Base-by-base conservation (phyloP, 2,113 vertebrate species). In the Crocuta crocuta region DNA sequence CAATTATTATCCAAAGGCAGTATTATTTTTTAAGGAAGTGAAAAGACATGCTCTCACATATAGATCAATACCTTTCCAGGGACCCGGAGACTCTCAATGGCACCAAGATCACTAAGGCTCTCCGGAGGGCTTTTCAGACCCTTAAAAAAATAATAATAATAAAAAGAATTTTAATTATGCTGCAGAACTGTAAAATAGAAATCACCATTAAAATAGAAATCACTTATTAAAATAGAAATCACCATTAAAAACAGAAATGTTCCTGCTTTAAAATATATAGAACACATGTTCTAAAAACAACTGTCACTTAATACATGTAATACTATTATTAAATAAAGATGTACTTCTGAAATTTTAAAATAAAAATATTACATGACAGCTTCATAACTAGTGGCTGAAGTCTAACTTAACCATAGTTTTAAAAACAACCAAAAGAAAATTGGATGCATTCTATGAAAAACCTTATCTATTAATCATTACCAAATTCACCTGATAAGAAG, bases 71-170 rank as follows among this genome's bases (percentile, higher is more conserved):
- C 99, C 99, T 99, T 99, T 97, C 99, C 99, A 7, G 99, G 99
- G 97, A 99, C 99, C 98, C 99, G 99, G 89, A 99, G 98, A 98
- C 98, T 99, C 98, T 99, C 99, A 97, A 99, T 98, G 58, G 99
- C 99, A 98, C 99, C 99, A n/a, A 99, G 99, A 97, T 99, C 99
- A 87, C 99, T 98, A 98, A 99, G 98, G 96, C 98, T 99, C 96
- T 99, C 99, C 28, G 99, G 99, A 83, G 99, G 99, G 98, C 99
- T 99, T 98, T 99, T 99, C 93, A 99, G 99, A 98, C 99, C 99
- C 99, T 99, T 97, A 33, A 98, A 98, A 96, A 95, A n/a, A 76
- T 26, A 33, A 70, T 10, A 48, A 83, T 24, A 73, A 89, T 1
- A 86, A 31, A 87, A 23, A 85, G 33, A 92, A 85, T 74, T 91